Conservation (phyloP, 2,888 invertebrate genomes). For the Mesorhabditis spiculigera region DNA sequence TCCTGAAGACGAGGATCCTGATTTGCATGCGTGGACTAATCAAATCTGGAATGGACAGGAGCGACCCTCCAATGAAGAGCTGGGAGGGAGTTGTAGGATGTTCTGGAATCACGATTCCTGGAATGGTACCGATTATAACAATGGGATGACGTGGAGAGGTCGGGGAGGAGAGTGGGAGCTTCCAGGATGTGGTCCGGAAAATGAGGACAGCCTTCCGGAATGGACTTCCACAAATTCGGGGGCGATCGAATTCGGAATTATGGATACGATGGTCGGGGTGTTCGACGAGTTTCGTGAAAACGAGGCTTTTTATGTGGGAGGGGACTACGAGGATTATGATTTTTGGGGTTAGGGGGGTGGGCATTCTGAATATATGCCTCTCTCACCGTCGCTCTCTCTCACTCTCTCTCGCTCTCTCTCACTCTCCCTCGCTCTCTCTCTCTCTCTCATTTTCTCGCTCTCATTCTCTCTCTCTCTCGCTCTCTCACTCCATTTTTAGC, state of each 20-base stretch:
- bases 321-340: too few relatives aligned
- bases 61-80: slow-evolving; percentile 24
- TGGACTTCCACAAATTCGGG: slow-evolving; percentile 26
- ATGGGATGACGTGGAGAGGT: slow-evolving; percentile 30
- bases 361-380: too few relatives aligned
- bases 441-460: too few relatives aligned
- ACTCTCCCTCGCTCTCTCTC: too few relatives aligned
- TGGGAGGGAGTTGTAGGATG: slow-evolving; percentile 20
- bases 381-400: too few relatives aligned
- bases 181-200: slow-evolving; percentile 6
- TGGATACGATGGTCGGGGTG: slow-evolving; percentile 14
- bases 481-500: too few relatives aligned
- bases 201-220: slow-evolving; percentile 6
- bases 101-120: slow-evolving; percentile 38
- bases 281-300: slow-evolving; percentile 3
- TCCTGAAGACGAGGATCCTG: not conserved
- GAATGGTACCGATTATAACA: slow-evolving; percentile 28
- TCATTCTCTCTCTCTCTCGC: too few relatives aligned
- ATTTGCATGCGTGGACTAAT: slow-evolving; percentile 21
- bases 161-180: slow-evolving; percentile 12
- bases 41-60: slow-evolving; percentile 41
- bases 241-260: slow-evolving; percentile 8
- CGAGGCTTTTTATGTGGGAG: too few relatives aligned
- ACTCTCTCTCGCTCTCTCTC: too few relatives aligned
- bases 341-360: too few relatives aligned